Percentiles rank a stretch among this genome's conserved stretches.
These are phyloP conservation scores for Idaea dimidiata DNA, from an alignment of 2,888 invertebrate genomes.

Conservation along the genomic window DNA sequence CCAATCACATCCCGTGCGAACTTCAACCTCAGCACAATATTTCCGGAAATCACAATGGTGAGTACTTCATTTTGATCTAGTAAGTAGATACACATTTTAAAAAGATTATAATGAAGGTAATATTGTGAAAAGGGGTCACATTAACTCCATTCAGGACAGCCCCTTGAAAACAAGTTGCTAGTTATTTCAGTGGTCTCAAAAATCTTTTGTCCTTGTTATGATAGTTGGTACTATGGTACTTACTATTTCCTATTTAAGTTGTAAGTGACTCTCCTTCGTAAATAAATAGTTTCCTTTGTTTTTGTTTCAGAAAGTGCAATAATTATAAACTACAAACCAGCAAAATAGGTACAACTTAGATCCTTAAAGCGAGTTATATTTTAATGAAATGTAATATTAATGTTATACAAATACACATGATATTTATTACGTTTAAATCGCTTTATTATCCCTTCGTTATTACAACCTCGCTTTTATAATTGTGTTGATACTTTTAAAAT, in stretches of 20 bases:
- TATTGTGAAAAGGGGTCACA: not conserved
- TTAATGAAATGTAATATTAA: not conserved
- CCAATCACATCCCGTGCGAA: conserved; percentile 82
- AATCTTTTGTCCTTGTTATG: not conserved
- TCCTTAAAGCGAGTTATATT: not conserved
- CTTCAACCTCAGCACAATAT: conserved; percentile 91
- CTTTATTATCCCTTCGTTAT: not conserved
- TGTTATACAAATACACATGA: not conserved
- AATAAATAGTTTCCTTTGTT: conserved; percentile 3
- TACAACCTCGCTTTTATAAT: not conserved
- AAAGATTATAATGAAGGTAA: not conserved
- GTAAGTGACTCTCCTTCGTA: not conserved
- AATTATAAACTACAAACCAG: conserved; percentile 23
- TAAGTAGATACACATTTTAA: not conserved
- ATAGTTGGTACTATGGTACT: not conserved
- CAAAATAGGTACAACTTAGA: not conserved
- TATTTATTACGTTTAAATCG: not conserved
- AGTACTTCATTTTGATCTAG: conserved; percentile 31
- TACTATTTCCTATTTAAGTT: not conserved
- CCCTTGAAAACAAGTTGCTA: not conserved
- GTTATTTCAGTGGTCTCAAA: not conserved
- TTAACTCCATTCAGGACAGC: not conserved
- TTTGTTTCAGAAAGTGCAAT: conserved; percentile 75
- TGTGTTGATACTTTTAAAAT: conserved; percentile 9
- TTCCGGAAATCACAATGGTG: conserved; percentile 89